Conservation (phyloP, 2,797 vertebrate genomes). For the Falco concolor region DNA sequence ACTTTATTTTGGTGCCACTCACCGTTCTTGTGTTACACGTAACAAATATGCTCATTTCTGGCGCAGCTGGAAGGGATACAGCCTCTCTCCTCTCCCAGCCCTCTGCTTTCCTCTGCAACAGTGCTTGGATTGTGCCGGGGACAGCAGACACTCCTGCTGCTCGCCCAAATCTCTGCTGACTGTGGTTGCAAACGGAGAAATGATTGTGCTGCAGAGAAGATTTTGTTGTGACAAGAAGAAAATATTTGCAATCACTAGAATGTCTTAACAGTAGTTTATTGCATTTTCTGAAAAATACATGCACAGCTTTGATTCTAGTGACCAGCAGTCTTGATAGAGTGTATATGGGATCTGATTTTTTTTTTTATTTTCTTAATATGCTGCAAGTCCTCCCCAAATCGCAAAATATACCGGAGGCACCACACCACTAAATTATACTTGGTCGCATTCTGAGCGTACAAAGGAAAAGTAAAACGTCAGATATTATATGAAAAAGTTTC, state of each 20-base stretch:
- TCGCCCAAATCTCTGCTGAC: neutral
- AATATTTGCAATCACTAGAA: neutral
- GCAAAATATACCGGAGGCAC: slow-evolving; percentile 43
- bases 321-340: neutral
- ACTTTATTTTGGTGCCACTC: neutral
- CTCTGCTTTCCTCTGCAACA: neutral
- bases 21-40: neutral
- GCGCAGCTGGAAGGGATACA: neutral
- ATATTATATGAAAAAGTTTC: slow-evolving; percentile 67
- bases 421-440: neutral
- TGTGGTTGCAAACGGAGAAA: neutral
- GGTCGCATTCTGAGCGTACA: slow-evolving; percentile 32
- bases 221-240: neutral
- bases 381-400: slow-evolving; percentile 15
- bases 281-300: neutral
- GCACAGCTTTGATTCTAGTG: neutral
- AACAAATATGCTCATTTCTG: slow-evolving; percentile 16
- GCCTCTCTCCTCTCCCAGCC: neutral
- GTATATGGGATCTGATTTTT: neutral
- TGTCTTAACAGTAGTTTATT: neutral
- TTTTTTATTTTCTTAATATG: slow-evolving; percentile 1
- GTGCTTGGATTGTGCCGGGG: slow-evolving; percentile 29
- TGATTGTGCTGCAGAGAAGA: neutral
- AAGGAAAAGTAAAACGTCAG: slow-evolving; percentile 66
- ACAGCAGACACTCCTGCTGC: slow-evolving; percentile 1